Evolutionary conservation across 2,113 vertebrate species (phyloP).

Genomic region (Polypterus senegalus): DNA sequence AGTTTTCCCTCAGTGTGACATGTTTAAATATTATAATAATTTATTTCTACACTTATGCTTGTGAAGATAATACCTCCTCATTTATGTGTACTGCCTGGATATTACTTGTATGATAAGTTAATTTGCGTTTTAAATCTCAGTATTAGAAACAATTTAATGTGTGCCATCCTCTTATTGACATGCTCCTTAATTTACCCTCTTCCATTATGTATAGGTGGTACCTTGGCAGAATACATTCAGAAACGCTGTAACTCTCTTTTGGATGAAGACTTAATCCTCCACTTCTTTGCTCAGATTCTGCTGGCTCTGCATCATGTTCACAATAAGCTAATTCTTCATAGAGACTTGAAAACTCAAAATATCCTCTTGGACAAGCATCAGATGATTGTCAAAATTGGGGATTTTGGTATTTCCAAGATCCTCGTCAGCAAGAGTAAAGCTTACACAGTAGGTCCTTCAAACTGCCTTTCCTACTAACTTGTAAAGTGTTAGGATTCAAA

Average conservation of each 20-base stretch:
- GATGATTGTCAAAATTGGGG: constrained; percentile 91
- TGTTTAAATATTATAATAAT: no score
- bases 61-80: no score
- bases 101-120: no score
- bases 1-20: no score
- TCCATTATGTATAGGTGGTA: constrained; percentile 59
- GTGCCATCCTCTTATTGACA: no score
- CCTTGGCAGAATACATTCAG: constrained; percentile 88
- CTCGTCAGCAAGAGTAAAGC: constrained; percentile 98
- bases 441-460: constrained; percentile 65
- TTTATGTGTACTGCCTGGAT: no score
- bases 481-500: background rate
- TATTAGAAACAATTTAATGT: no score
- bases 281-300: constrained; percentile 95
- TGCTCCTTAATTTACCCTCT: no score
- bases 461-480: background rate
- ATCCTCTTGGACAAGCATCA: constrained; percentile 94
- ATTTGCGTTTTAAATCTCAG: no score
- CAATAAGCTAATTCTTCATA: constrained; percentile 89
- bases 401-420: constrained; percentile 97
- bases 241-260: constrained; percentile 91
- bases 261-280: constrained; percentile 92
- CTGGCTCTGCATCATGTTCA: constrained; percentile 90
- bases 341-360: constrained; percentile 96
- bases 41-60: no score